phyloP scores from a whole-genome alignment of 1,140 invertebrate species.

The Drosophila melanogaster region Release_6_plus_ISO1_MT NT_037436.4:4048501-4049000 shows the following conservation, averaged over 20 bases:
- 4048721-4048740: conserved; percentile 46
- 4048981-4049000: conserved; percentile 46
- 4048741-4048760: conserved; percentile 58
- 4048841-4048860: conserved; percentile 27
- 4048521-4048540: conserved; percentile 81
- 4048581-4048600: conserved; percentile 37
- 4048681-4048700: conserved; percentile 65
- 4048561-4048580: conserved; percentile 77
- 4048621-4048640: conserved; percentile 58
- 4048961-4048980: conserved; percentile 1
- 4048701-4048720: conserved; percentile 63
- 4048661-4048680: conserved; percentile 75
- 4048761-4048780: conserved; percentile 67
- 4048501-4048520: conserved; percentile 62
- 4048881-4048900: conserved; percentile 44
- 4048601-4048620: background rate
- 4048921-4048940: conserved; percentile 31
- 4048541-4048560: conserved; percentile 51
- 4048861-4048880: conserved; percentile 1
- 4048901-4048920: conserved; percentile 56
- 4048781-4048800: conserved; percentile 50
- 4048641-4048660: conserved; percentile 49
- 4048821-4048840: conserved; percentile 23
- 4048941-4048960: conserved; percentile 50
- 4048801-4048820: conserved; percentile 40